A percentile compares a stretch with the other conserved stretches of the same genome.
Evolutionary conservation across 2,888 invertebrate genomes (phyloP).

Genomic region (Acanthosoma haemorrhoidale): DNA sequence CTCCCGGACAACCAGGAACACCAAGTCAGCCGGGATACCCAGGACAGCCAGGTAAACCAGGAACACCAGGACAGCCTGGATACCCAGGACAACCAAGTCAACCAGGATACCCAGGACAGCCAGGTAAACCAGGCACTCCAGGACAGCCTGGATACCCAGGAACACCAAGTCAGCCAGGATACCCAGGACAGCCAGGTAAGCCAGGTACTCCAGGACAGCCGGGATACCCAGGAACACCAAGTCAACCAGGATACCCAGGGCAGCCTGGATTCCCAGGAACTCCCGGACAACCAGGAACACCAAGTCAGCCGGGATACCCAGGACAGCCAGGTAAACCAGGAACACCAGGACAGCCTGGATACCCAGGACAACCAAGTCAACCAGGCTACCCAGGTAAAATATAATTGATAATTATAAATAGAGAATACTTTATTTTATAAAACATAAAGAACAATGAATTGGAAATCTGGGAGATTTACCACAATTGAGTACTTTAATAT

Average conservation of each 20-base stretch:
- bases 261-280: constrained; percentile 39
- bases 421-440: no score
- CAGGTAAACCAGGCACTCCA: constrained; percentile 32
- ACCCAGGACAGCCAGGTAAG: constrained; percentile 38
- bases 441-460: no score
- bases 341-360: constrained; percentile 55
- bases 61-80: constrained; percentile 47
- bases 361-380: constrained; percentile 44
- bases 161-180: constrained; percentile 33
- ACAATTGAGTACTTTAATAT: no score
- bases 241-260: constrained; percentile 38
- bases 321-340: constrained; percentile 47
- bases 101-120: constrained; percentile 35
- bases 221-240: constrained; percentile 37
- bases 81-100: constrained; percentile 44
- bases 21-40: constrained; percentile 40
- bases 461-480: no score
- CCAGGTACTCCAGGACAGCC: constrained; percentile 37
- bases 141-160: constrained; percentile 29
- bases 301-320: constrained; percentile 41
- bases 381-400: constrained; percentile 35
- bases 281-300: constrained; percentile 42
- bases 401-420: no score
- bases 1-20: constrained; percentile 41
- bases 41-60: constrained; percentile 40